Conservation (phyloP, 2,888 invertebrate genomes). For the Pemphredon lugubris region DNA sequence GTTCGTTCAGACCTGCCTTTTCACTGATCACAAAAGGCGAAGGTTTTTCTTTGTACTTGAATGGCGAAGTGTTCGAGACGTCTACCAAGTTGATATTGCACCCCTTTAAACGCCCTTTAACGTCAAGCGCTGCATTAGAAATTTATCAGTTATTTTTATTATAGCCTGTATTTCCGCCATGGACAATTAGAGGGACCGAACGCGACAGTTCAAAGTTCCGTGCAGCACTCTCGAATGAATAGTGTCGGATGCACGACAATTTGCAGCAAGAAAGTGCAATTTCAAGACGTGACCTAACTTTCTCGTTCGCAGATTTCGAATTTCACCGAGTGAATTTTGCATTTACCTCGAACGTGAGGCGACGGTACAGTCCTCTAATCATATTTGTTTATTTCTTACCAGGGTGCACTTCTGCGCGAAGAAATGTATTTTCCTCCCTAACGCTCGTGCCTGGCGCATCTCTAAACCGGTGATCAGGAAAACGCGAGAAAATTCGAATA, state of each 20-base stretch:
- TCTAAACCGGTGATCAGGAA: too few species aligned
- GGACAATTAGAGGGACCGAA: conserved; percentile 32
- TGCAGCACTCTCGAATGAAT: conserved; percentile 2
- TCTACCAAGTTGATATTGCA: neutral
- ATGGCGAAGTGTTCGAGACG: neutral
- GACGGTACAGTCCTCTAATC: neutral
- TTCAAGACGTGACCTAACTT: too few species aligned
- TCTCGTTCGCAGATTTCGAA: neutral
- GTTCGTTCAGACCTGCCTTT: too few species aligned
- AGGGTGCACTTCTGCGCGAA: too few species aligned
- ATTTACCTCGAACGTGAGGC: too few species aligned
- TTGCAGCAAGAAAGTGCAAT: conserved; percentile 3
- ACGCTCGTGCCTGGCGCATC: too few species aligned
- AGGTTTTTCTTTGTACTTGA: neutral
- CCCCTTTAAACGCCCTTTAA: neutral
- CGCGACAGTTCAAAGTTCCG: conserved; percentile 1
- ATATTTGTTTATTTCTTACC: too few species aligned
- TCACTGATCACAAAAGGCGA: too few species aligned
- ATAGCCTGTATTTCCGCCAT: conserved; percentile 8
- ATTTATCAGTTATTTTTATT: conserved; percentile 5
- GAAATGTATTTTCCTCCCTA: too few species aligned
- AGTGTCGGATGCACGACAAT: conserved; percentile 1
- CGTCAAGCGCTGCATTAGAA: neutral
- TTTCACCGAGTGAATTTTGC: neutral
- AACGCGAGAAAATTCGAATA: neutral